Percentiles rank a stretch among this genome's conserved stretches.
Conservation (phyloP, 2,797 vertebrate species). For the Paguma larvata region DNA sequence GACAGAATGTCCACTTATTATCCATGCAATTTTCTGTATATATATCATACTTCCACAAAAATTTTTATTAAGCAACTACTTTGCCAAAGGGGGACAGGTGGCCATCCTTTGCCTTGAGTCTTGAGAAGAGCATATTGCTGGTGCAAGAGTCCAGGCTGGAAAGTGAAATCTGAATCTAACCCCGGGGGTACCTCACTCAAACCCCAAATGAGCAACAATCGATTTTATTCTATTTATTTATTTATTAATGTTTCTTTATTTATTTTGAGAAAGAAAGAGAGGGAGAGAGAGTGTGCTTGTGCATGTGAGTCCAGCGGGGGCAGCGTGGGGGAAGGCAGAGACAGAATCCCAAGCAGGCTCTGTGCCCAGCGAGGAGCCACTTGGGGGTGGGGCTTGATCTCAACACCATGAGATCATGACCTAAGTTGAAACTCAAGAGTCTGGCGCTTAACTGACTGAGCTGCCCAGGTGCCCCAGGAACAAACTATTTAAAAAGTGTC, state of each 20-base stretch:
- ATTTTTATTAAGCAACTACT: background rate
- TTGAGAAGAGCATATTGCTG: background rate
- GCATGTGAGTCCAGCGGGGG: too few species aligned
- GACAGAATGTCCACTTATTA: background rate
- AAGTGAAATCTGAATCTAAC: background rate
- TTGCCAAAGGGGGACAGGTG: background rate
- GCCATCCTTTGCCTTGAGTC: background rate
- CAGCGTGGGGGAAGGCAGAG: too few species aligned
- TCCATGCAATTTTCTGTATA: background rate
- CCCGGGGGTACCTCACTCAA: background rate
- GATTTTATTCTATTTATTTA: background rate
- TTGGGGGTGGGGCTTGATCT: too few species aligned
- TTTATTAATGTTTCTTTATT: too few species aligned
- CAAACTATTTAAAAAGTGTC: background rate
- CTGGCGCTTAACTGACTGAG: too few species aligned
- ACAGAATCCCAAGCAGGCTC: too few species aligned
- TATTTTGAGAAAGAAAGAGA: background rate
- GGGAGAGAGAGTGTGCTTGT: too few species aligned
- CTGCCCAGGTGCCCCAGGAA: background rate
- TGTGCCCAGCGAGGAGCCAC: too few species aligned
- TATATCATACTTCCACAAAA: background rate
- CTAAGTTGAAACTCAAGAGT: too few species aligned
- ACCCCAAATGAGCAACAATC: background rate
- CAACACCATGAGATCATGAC: too few species aligned
- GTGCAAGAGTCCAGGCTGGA: background rate